Base-by-base conservation (phyloP, 2,113 vertebrate species). In the Rhinoptilus africanus region DNA sequence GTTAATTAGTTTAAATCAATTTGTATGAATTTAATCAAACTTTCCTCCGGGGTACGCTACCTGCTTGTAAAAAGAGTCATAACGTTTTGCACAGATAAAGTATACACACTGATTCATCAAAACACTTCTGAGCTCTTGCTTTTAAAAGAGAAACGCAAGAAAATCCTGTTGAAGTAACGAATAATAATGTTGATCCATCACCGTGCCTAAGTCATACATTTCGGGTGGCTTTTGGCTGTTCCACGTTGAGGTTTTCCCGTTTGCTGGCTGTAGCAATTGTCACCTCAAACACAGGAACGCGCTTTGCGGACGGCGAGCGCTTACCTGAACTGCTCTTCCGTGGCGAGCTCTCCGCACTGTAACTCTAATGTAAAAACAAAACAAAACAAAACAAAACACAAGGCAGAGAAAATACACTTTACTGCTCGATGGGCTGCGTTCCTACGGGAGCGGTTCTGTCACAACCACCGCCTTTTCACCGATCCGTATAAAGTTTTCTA, bases 401-500 rank as follows among this genome's bases (percentile, higher is more conserved):
- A 17, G 6, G 50, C 47, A 64, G 23, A 37, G 10, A 67, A 79
- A 85, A 32, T 4, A 15, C 6, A n/a, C 0, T 14, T 93, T 83
- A 75, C 24, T 28, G 7, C 34, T 19, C 10, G 53, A 7, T 0
- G 24, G 22, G 13, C 37, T 22, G 34, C 9, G 9, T 28, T 77
- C 57, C 24, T 7, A 5, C 18, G 19, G 56, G 4, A 50, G 56
- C 81, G 2, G 32, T 9, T 60, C 43, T 12, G 11, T 1, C 5
- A 7, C 47, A 47, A 50, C 43, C 74, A 18, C 2, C 47, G 8
- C 11, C 17, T 51, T 63, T 22, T 16, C 47, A 22, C 34, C 39
- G 4, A 12, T 0, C 4, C 2, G 8, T 3, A 2, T 1, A 1
- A 69, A 57, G 66, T 62, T 82, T 63, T 20, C 48, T 24, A 8